Base-by-base conservation (phyloP, 1,140 invertebrate genomes). In the Bombus confusus region DNA sequence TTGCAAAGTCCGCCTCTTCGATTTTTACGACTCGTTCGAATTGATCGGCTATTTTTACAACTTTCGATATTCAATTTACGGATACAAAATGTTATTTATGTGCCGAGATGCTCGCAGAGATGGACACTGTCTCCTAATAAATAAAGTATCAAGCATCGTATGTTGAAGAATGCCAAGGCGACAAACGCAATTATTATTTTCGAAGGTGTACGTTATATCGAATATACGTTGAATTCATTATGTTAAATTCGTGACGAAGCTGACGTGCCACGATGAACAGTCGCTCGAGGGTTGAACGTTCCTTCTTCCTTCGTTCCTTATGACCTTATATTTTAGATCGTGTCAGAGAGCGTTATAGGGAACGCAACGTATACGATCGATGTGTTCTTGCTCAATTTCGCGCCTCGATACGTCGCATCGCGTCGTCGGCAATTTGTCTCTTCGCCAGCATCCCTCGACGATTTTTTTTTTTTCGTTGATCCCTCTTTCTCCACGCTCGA, bases 331-430 rank as follows among this genome's bases (percentile, higher is more conserved):
- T 52, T 52, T 1, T 25, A 15, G 18, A 9, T 59, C 34, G 57
- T n/a, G 47, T 28, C 25, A 22, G 34, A 75, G 22, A 28, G 47
- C 31, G 6, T 13, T 57, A 28, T 28, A 76, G 8, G 15, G 39
- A 8, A 52, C 47, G 31, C 57, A 80, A 86, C 57, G 72, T 47
- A 39, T 66, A 80, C 81, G 71, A 47, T 74, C 80, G 86, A 88
- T 83, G 41, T 68, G 57, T 39, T 77, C 81, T 81, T 74, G 78
- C 74, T 39, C 78, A 88, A 88, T 88, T 87, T 88, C 71, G 73
- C 74, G 73, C 78, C 39, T 66, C 87, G 78, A 82, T 88, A 87
- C 88, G 73, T 78, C 78, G 68, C 37, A 3, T 37, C 37, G 47
- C 59, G 77, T 85, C 68, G 77, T 52, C 22, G 82, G 34, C 76